Evolutionary conservation across 2,113 vertebrate genomes (phyloP).

Genomic region (Phylloscopus trochiloides): DNA sequence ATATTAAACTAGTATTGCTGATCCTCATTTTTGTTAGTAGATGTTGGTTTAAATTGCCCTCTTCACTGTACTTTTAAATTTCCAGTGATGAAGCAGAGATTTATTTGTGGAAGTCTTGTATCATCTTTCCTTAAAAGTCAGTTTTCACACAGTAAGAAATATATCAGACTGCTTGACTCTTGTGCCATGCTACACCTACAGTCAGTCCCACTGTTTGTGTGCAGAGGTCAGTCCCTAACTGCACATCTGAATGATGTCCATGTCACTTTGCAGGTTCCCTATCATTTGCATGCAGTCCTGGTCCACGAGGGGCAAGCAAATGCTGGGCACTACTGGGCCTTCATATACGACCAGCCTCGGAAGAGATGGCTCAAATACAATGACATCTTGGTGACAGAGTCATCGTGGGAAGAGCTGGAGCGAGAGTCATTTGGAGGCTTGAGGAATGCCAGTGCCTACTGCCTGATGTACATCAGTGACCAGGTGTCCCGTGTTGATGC

Average conservation of each 20-base stretch:
- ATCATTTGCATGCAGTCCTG: slow-evolving; percentile 89
- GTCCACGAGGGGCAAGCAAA: slow-evolving; percentile 96
- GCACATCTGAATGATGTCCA: rapidly evolving
- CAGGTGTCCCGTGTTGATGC: slow-evolving; percentile 69
- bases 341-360: slow-evolving; percentile 83
- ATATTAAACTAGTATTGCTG: background rate
- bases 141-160: background rate
- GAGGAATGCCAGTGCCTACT: slow-evolving; percentile 95
- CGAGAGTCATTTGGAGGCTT: slow-evolving; percentile 91
- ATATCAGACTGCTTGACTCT: background rate
- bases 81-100: background rate
- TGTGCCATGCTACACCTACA: background rate
- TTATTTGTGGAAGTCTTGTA: background rate
- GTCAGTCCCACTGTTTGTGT: background rate
- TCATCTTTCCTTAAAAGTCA: background rate
- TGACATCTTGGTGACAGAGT: slow-evolving; percentile 87
- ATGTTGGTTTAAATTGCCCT: background rate
- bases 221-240: background rate
- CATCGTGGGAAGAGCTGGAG: slow-evolving; percentile 93
- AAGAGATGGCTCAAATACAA: slow-evolving; percentile 95
- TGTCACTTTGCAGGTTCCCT: slow-evolving; percentile 83
- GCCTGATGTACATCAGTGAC: slow-evolving; percentile 93
- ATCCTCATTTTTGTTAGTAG: background rate
- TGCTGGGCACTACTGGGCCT: slow-evolving; percentile 98
- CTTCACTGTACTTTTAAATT: background rate